phyloP scores from a whole-genome alignment of 2,113 vertebrate genomes.

The Melanotaenia duboulayi region DNA sequence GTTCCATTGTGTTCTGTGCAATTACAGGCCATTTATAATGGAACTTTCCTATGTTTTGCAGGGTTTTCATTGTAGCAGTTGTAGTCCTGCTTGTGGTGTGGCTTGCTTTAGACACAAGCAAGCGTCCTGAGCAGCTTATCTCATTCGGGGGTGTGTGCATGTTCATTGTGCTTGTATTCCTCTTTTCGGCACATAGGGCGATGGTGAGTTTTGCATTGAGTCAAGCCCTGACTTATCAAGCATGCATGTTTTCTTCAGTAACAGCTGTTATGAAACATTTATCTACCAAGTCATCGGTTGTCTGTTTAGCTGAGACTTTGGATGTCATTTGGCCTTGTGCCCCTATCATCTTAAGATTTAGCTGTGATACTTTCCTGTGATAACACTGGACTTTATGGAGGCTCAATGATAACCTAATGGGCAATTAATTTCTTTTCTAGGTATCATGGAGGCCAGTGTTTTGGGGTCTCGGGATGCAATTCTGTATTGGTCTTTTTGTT shows the following conservation, averaged over 20 bases:
- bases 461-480: slow-evolving; percentile 92
- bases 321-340: slow-evolving; percentile 53
- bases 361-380: slow-evolving; percentile 40
- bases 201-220: slow-evolving; percentile 79
- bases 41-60: slow-evolving; percentile 64
- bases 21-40: neutral
- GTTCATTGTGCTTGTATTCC: slow-evolving; percentile 85
- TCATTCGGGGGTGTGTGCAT: slow-evolving; percentile 90
- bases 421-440: slow-evolving; percentile 67
- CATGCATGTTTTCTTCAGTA: neutral
- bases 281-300: slow-evolving; percentile 50
- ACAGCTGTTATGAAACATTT: slow-evolving; percentile 38
- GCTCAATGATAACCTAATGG: slow-evolving; percentile 2
- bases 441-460: slow-evolving; percentile 89
- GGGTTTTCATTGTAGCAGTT: slow-evolving; percentile 82
- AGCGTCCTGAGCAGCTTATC: slow-evolving; percentile 87
- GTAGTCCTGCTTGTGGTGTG: slow-evolving; percentile 83
- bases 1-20: neutral
- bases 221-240: neutral
- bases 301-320: slow-evolving; percentile 54
- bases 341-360: slow-evolving; percentile 33
- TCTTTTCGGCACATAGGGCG: slow-evolving; percentile 86
- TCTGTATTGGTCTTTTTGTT: slow-evolving; percentile 90
- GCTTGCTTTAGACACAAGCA: slow-evolving; percentile 87
- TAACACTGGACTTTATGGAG: slow-evolving; percentile 13